These are phyloP conservation scores for Galagoides demidoff DNA, from an alignment of 2,797 vertebrate species.

Conservation along the genomic window DNA sequence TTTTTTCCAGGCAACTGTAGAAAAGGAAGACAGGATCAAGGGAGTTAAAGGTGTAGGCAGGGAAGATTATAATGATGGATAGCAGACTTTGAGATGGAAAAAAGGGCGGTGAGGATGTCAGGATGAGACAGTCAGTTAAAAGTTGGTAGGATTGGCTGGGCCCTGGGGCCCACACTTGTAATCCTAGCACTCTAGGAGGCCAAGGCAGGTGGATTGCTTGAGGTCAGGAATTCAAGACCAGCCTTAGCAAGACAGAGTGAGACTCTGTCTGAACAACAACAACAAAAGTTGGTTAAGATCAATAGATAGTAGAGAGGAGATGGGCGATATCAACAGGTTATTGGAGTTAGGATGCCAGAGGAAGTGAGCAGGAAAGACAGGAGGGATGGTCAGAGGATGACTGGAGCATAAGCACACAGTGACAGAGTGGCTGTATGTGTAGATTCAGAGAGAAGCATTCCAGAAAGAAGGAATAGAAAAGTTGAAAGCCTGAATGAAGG, in stretches of 20 bases:
- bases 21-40: background rate
- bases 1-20: background rate
- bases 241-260: too few relatives aligned
- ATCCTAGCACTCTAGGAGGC: too few relatives aligned
- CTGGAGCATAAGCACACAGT: background rate
- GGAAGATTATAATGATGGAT: background rate
- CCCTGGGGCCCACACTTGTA: too few relatives aligned
- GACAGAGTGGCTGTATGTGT: background rate
- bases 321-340: background rate
- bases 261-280: too few relatives aligned
- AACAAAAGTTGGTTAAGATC: background rate
- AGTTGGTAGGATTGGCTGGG: too few relatives aligned
- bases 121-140: background rate
- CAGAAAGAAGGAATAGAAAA: background rate
- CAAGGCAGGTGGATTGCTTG: too few relatives aligned
- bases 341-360: background rate
- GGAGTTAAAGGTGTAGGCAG: too few relatives aligned
- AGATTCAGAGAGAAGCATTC: background rate
- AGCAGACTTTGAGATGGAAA: background rate
- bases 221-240: too few relatives aligned
- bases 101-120: background rate
- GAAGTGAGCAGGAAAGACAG: background rate
- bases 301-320: background rate
- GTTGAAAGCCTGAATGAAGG: background rate
- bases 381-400: background rate